Percentiles rank a stretch among this genome's conserved stretches.
phyloP scores from a whole-genome alignment of 2,888 invertebrate species.

The Kuschelorhynchus macadamiae region DNA sequence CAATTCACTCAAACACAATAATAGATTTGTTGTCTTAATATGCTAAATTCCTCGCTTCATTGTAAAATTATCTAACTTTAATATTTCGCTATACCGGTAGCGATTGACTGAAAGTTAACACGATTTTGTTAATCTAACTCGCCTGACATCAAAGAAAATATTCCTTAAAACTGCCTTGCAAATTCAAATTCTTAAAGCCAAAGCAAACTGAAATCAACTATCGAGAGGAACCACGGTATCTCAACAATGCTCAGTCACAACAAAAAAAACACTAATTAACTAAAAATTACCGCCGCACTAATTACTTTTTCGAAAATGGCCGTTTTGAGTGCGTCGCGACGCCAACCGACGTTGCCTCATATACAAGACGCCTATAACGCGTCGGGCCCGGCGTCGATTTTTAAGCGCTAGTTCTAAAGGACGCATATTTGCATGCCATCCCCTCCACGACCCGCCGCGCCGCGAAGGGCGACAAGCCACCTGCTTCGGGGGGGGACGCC shows the following conservation, averaged over 20 bases:
- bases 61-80: no score
- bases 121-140: no score
- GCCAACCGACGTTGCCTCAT: slow-evolving; percentile 44
- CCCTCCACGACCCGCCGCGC: slow-evolving; percentile 37
- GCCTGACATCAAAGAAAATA: no score
- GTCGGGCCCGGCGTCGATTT: slow-evolving; percentile 50
- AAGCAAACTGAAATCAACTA: no score
- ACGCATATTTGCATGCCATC: slow-evolving; percentile 51
- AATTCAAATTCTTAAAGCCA: no score
- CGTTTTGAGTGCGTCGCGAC: slow-evolving; percentile 39
- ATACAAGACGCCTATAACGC: slow-evolving; percentile 50
- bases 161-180: no score
- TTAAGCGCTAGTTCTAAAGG: slow-evolving; percentile 50
- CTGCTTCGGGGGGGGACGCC: slow-evolving; percentile 34
- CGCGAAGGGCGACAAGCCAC: slow-evolving; percentile 39
- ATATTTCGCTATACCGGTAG: no score
- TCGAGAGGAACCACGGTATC: no score
- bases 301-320: slow-evolving; percentile 49
- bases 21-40: no score
- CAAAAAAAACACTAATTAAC: slow-evolving; percentile 20
- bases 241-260: slow-evolving; percentile 10
- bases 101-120: no score
- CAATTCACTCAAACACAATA: no score
- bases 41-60: no score
- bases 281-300: slow-evolving; percentile 28